Percentiles rank a stretch among this genome's conserved stretches.
These are phyloP conservation scores for Bombus polaris DNA, from an alignment of 1,140 invertebrate genomes.

Conservation along the genomic window DNA sequence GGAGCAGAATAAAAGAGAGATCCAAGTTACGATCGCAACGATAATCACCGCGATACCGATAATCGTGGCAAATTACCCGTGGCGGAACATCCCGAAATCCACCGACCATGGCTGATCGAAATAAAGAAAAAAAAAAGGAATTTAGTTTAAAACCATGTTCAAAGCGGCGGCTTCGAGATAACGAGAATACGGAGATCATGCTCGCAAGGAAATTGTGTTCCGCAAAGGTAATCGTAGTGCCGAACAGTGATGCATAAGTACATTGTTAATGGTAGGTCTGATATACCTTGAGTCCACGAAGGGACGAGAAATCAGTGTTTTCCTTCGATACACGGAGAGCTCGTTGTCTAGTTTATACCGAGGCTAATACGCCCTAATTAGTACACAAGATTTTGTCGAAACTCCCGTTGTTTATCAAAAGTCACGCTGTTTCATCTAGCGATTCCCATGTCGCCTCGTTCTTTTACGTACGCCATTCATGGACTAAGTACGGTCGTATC, in stretches of 20 bases:
- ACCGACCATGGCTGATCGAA: not conserved
- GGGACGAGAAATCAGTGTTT: constrained; percentile 22
- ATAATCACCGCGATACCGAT: constrained; percentile 1
- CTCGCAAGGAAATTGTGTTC: constrained; percentile 66
- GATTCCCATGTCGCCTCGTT: constrained; percentile 47
- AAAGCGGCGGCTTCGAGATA: constrained; percentile 2
- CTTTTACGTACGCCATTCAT: not conserved
- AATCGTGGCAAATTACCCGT: constrained; percentile 27
- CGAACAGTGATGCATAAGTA: constrained; percentile 64
- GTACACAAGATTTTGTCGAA: constrained; percentile 70
- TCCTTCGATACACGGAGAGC: constrained; percentile 58
- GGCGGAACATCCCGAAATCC: not conserved
- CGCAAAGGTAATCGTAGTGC: constrained; percentile 57
- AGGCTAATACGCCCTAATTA: constrained; percentile 74
- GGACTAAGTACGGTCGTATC: constrained; percentile 5
- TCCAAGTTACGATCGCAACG: not conserved
- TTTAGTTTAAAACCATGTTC: constrained; percentile 42
- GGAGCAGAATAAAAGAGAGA: not conserved
- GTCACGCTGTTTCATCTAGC: constrained; percentile 67
- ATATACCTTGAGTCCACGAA: not conserved
- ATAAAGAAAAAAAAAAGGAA: not conserved
- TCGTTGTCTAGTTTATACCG: constrained; percentile 53
- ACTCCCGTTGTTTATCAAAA: constrained; percentile 71
- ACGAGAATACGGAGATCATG: constrained; percentile 48
- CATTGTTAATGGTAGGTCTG: constrained; percentile 67